phyloP scores from a whole-genome alignment of 2,797 vertebrate species.

The Chaunax sp. region DNA sequence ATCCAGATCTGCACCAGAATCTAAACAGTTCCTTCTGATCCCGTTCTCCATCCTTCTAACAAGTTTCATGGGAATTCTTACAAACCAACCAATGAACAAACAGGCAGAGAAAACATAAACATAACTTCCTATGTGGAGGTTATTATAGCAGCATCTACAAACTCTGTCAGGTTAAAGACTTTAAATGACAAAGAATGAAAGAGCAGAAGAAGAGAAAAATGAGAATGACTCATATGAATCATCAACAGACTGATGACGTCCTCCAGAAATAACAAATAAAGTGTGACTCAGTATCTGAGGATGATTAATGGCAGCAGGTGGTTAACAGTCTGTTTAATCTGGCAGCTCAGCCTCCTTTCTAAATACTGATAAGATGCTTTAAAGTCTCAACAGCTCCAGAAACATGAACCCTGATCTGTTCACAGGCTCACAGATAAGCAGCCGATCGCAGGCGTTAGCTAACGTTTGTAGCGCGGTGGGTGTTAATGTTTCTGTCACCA shows the following conservation, averaged over 20 bases:
- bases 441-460: slow-evolving; percentile 1
- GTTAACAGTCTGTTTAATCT: slow-evolving; percentile 40
- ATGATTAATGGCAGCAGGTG: slow-evolving; percentile 13
- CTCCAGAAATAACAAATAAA: background rate
- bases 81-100: no score
- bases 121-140: no score
- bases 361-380: slow-evolving; percentile 23
- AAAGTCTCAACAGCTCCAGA: background rate
- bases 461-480: background rate
- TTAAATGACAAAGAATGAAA: no score
- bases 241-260: background rate
- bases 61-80: no score
- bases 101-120: no score
- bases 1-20: no score
- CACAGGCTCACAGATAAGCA: background rate
- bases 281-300: background rate
- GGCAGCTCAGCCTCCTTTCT: slow-evolving; percentile 38
- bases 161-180: no score
- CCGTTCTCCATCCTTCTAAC: no score
- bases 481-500: background rate
- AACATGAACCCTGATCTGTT: background rate
- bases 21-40: no score
- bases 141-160: no score
- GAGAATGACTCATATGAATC: background rate
- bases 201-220: background rate